These are phyloP conservation scores for Planiliza haematocheilus DNA, from an alignment of 2,113 vertebrate genomes.

Conservation along the genomic window DNA sequence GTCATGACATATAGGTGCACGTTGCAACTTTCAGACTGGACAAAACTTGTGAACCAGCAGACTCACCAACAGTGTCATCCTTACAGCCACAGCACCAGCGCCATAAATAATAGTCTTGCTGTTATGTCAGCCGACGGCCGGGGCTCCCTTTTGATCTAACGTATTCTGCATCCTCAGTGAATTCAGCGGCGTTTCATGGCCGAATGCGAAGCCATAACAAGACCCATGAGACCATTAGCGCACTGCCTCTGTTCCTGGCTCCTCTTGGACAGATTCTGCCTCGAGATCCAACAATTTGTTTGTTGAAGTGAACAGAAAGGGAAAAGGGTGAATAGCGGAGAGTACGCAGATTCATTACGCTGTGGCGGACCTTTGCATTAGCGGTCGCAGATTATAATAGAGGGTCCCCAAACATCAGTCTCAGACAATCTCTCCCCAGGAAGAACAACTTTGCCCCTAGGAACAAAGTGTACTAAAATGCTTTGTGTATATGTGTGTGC, in stretches of 20 bases:
- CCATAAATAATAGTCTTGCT: not conserved
- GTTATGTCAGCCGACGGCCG: not conserved
- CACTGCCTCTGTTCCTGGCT: slow-evolving; percentile 26
- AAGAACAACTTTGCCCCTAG: slow-evolving; percentile 53
- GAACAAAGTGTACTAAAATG: slow-evolving; percentile 57
- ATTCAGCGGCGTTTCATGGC: slow-evolving; percentile 18
- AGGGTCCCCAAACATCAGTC: slow-evolving; percentile 35
- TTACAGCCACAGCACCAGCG: not conserved
- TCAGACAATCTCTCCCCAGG: slow-evolving; percentile 22
- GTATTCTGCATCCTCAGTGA: not conserved
- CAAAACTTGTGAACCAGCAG: not conserved
- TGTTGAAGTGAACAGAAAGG: slow-evolving; percentile 28
- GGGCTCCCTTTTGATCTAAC: slow-evolving; percentile 22
- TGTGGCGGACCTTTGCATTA: slow-evolving; percentile 52
- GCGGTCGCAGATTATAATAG: slow-evolving; percentile 50
- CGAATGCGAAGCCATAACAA: slow-evolving; percentile 22
- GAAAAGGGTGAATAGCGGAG: slow-evolving; percentile 35
- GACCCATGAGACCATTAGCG: slow-evolving; percentile 19
- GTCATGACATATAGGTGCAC: too few species aligned
- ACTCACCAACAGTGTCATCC: not conserved
- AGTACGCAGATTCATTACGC: slow-evolving; percentile 29
- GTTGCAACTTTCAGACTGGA: too few species aligned
- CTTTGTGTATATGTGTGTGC: slow-evolving; percentile 22
- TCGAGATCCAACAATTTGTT: slow-evolving; percentile 34
- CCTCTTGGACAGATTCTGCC: slow-evolving; percentile 18